These are phyloP conservation scores for Cotesia chilonis DNA, from an alignment of 1,140 invertebrate species.

Conservation along the genomic window DNA sequence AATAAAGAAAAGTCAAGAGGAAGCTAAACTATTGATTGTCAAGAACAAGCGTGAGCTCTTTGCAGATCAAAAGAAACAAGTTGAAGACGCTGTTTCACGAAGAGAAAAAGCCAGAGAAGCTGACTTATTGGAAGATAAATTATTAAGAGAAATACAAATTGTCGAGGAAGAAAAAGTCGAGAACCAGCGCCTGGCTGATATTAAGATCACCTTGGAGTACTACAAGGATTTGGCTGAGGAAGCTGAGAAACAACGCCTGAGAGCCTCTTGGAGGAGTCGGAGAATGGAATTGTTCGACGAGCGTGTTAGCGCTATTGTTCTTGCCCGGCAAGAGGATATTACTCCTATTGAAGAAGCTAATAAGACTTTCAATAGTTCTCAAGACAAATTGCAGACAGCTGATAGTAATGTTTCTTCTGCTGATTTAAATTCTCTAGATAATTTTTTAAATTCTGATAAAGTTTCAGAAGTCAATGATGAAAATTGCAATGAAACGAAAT, in stretches of 20 bases:
- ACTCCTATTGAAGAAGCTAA: background rate
- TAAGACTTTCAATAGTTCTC: background rate
- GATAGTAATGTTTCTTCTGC: too few species aligned
- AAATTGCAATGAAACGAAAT: conserved; percentile 5
- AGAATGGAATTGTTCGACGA: conserved; percentile 68
- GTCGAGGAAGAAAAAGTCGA: conserved; percentile 50
- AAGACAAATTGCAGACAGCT: too few species aligned
- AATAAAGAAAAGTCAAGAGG: conserved; percentile 51
- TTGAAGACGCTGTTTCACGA: conserved; percentile 60
- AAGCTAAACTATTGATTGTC: conserved; percentile 55
- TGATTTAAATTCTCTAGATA: too few species aligned
- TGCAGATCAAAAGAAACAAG: conserved; percentile 61
- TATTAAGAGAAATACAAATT: conserved; percentile 57
- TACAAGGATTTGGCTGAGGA: conserved; percentile 69
- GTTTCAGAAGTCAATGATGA: background rate
- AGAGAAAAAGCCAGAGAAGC: conserved; percentile 60
- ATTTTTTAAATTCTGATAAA: too few species aligned
- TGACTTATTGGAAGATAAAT: conserved; percentile 63
- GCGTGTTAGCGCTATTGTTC: conserved; percentile 52
- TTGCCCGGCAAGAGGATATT: conserved; percentile 10
- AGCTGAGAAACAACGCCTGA: conserved; percentile 65
- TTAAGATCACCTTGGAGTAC: conserved; percentile 66
- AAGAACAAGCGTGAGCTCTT: conserved; percentile 57
- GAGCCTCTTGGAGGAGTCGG: conserved; percentile 70
- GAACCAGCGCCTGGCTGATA: conserved; percentile 47